Base-by-base conservation (phyloP, 2,888 invertebrate genomes). In the Athrips mouffetella region DNA sequence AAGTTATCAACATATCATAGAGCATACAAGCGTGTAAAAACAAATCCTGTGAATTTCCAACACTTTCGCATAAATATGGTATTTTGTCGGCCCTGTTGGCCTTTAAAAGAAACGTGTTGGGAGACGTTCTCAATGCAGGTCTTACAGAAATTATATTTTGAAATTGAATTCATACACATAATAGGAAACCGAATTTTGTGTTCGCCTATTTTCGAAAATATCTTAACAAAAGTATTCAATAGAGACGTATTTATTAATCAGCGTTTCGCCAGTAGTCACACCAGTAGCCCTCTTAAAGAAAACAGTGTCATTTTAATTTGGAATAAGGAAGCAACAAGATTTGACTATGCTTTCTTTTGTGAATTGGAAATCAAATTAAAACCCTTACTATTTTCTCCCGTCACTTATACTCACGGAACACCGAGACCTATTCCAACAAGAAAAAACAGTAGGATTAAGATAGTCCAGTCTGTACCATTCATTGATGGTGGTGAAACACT, bases 331-430 rank as follows among this genome's bases (percentile, higher is more conserved):
- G 54, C 53, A 6, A 73, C 67, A 23, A 49, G 50, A 15, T 83
- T 83, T 71, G 64, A 84, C 63, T 51, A 65, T 7, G 21, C 11
- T 3, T 86, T 85, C 59, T 82, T 68, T 64, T n/a, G 42, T n/a
- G 62, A 60, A 37, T 60, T 85, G 11, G 61, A 60, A 35, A 51
- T 49, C 11, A 57, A 55, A 44, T 16, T 84, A 15, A 70, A 70
- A 53, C 54, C 59, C n/a, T 73, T 69, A 51, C 71, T 81, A 30
- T 73, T 75, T 20, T 67, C 55, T 55, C 48, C 65, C 68, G 48
- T 25, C 45, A 29, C 58, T 15, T 39, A 42, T 13, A 4, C 27
- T 20, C 10, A 20, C 7, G n/a, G 11, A 4, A 30, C 13, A n/a
- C n/a, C n/a, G 11, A 1, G 13, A 0, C 15, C 33, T 44, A 52